Conservation (phyloP, 2,797 vertebrate genomes). For the Geotrypetes seraphini region DNA sequence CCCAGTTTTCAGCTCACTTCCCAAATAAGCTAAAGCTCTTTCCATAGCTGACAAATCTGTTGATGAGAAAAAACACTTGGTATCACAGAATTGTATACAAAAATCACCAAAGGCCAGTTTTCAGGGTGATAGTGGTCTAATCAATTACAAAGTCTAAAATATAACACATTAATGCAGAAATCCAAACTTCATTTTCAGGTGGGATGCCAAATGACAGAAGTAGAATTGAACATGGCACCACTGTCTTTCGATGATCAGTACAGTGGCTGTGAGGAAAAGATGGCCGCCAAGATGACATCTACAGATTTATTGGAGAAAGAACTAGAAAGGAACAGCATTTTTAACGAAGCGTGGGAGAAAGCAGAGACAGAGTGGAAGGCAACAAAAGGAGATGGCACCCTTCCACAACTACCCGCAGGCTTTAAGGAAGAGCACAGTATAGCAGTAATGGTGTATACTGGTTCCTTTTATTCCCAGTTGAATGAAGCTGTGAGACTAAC, state of each 20-base stretch:
- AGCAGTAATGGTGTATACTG: conserved; percentile 17
- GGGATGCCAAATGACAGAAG: background rate
- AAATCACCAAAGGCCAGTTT: no score
- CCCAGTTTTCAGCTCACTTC: no score
- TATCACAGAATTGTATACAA: no score
- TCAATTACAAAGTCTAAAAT: no score
- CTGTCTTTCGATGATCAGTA: conserved; percentile 37
- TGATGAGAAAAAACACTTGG: no score
- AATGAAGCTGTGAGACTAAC: conserved; percentile 12
- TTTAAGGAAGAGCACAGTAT: conserved; percentile 34
- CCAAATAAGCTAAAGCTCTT: no score
- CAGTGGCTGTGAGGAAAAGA: conserved; percentile 20
- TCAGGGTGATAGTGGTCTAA: no score
- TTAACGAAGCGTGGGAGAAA: conserved; percentile 18
- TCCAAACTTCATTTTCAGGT: background rate
- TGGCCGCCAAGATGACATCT: conserved; percentile 29
- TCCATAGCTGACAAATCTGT: no score
- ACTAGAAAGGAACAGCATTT: background rate
- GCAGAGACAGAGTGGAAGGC: conserved; percentile 18
- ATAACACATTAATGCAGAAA: no score
- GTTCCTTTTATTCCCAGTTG: conserved; percentile 18
- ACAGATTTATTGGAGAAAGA: conserved; percentile 19
- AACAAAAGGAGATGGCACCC: background rate
- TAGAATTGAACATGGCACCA: conserved; percentile 24
- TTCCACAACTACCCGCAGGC: background rate